Conservation (phyloP, 2,888 invertebrate species). For the Catonia carolina region DNA sequence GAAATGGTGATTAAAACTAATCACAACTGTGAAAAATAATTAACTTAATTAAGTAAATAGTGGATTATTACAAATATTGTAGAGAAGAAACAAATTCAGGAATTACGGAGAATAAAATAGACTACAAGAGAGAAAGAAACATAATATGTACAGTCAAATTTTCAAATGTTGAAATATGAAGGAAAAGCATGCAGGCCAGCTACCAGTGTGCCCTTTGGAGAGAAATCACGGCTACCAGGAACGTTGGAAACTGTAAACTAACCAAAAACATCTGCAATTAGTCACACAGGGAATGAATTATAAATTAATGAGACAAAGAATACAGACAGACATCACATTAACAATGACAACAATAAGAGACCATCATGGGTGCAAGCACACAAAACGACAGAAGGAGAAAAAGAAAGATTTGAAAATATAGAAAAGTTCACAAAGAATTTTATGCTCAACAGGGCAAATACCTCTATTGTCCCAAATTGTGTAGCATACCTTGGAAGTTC, state of each 20-base stretch:
- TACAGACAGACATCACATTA: background rate
- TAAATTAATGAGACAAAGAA: background rate
- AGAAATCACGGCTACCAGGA: slow-evolving; percentile 13
- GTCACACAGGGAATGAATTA: background rate
- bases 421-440: slow-evolving; percentile 8
- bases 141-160: background rate
- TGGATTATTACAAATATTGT: background rate
- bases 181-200: slow-evolving; percentile 14
- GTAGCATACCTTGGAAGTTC: slow-evolving; percentile 87
- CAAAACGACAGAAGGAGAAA: background rate
- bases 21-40: slow-evolving; percentile 38
- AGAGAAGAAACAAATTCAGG: background rate
- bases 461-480: slow-evolving; percentile 9
- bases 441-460: slow-evolving; percentile 5
- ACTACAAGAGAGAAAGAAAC: slow-evolving; percentile 11
- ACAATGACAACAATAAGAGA: background rate
- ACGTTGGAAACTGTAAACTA: slow-evolving; percentile 14
- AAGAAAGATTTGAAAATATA: background rate
- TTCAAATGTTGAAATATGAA: slow-evolving; percentile 13
- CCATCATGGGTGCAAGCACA: slow-evolving; percentile 5
- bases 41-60: slow-evolving; percentile 12
- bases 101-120: slow-evolving; percentile 1
- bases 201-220: slow-evolving; percentile 3
- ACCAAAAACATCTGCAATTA: slow-evolving; percentile 2
- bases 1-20: slow-evolving; percentile 25